Evolutionary conservation across 2,113 vertebrate genomes (phyloP), one percentile per base, ranked within the genome.

Genomic region (Plotosus lineatus): DNA sequence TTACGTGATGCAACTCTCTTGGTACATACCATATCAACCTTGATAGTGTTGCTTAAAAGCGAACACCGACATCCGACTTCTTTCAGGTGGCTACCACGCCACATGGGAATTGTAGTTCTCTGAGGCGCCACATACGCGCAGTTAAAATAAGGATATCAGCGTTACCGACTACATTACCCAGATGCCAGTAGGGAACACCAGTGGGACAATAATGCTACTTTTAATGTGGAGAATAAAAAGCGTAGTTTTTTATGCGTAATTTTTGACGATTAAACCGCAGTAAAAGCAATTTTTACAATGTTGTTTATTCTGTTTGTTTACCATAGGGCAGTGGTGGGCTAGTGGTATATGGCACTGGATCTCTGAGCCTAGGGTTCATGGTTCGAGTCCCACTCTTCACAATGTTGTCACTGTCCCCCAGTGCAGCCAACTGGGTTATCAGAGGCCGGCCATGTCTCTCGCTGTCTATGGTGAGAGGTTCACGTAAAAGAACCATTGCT

Each of bases 41-140:
- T 91, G 91, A 81, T 90, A 89, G 75, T 91, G 90, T 91, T 87
- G 90, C 87, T 92, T 91, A 89, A 90, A 90, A 44, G 80, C 73
- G 56, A 75, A 82, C 80, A 50, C 61, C 73, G 31, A 66, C 73
- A n/a, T 75, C 80, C 38, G 60, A 21, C 26, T 56, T 44, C 6
- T 42, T 44, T 31, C 14, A 28, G 12, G 21, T 38, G 6, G 1
- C 40, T 23, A 60, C 31, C 14, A 33, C 51, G 72, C 58, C 40
- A 72, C 72, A 55, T 73, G 80, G 81, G 82, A 66, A 40, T 38
- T 87, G 87, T 88, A 86, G 87, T 88, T 80, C 55, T 75, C 72
- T 38, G 26, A 12, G 19, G 21, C 38, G 26, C 28, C 31, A 17
- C 12, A 5, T 5, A 14, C 19, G 69, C 61, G 42, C 21, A 36